Base-by-base conservation (phyloP, 2,888 invertebrate genomes). In the Philopedon plagiatum region DNA sequence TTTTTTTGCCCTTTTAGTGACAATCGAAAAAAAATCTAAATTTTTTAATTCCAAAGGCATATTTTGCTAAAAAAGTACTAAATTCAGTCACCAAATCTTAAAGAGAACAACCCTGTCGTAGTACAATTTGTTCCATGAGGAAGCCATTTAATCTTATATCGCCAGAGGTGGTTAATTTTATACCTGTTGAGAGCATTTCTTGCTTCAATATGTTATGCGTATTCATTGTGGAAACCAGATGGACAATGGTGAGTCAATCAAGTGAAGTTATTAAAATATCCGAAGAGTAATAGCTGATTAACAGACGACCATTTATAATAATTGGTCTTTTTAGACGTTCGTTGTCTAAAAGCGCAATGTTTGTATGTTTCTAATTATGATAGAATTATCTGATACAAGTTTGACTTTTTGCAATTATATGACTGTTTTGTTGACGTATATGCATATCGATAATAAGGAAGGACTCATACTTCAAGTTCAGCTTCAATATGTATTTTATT, bases 171-270 rank as follows among this genome's bases (percentile, higher is more conserved):
- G 44, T 65, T 29, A 21, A 21, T 46, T 39, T 34, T 61, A 23
- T 70, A 70, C 70, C 70, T 64, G 70, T 62, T 62, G 23, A 46
- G 62, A 69, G 46, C 0, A 46, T 2, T 46, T 21, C 46, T 21
- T 46, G 21, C 21, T 9, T 46, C 21, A 11, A 46, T 46, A 46
- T 54, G n/a, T 19, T n/a, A 23, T 63, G 57, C 70, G 46, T 57
- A 57, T 56, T 63, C 70, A 70, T 58, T 70, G 57, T 26, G 63
- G 51, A 54, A 54, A 54, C 44, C 67, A 68, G 67, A 49, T 61
- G 67, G 60, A 61, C 60, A 32, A 41, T 58, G 26, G 21, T 21
- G 11, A 58, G 39, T 41, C 41, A 54, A 54, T 54, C 51, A 54
- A 29, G 51, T 54, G 18, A 54, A 54, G 18, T 15, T 29, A 54